Evolutionary conservation across 2,113 vertebrate genomes (phyloP).

Genomic region (Tachycineta bicolor): DNA sequence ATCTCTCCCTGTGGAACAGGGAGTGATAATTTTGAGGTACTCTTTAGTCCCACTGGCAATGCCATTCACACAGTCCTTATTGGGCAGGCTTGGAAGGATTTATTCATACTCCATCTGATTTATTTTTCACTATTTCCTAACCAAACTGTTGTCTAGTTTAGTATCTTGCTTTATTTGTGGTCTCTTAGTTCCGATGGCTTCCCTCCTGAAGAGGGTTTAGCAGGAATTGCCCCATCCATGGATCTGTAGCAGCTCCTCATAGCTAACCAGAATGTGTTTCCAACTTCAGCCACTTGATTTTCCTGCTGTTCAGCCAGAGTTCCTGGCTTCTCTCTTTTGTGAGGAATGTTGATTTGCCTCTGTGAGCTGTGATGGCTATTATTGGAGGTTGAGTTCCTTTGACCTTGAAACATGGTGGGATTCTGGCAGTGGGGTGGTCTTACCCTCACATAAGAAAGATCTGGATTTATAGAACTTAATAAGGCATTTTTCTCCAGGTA

Average conservation of each 20-base stretch:
- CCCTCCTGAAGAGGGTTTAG: fast-evolving
- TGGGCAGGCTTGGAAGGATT: neutral
- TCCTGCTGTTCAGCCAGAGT: neutral
- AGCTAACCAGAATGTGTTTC: neutral
- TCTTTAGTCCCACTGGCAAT: neutral
- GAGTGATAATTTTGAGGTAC: neutral
- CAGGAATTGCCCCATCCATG: neutral
- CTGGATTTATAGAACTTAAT: neutral
- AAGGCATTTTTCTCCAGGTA: neutral
- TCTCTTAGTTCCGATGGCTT: neutral
- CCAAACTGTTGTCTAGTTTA: neutral
- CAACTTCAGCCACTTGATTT: fast-evolving
- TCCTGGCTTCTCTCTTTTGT: neutral
- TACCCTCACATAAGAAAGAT: neutral
- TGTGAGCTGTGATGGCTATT: neutral
- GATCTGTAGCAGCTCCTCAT: neutral
- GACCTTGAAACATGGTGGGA: neutral
- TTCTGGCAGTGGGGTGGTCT: neutral
- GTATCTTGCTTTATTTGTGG: neutral
- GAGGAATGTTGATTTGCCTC: neutral
- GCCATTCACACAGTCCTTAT: neutral
- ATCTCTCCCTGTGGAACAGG: neutral
- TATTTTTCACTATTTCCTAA: neutral
- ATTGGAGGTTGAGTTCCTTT: neutral
- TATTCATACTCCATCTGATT: neutral